Conservation (phyloP, 1,140 invertebrate genomes). For the Adelges cooleyi region DNA sequence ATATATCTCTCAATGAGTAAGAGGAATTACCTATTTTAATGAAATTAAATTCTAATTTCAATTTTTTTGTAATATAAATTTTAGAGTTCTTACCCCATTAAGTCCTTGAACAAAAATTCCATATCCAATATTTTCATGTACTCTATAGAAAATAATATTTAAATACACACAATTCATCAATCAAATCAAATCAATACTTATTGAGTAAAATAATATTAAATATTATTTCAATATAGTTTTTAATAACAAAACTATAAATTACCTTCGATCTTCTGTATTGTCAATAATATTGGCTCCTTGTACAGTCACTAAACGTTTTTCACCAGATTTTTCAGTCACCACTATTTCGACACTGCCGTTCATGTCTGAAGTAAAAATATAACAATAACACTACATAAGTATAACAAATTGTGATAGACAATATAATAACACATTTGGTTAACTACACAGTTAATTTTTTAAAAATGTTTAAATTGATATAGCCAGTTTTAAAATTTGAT, state of each 20-base stretch:
- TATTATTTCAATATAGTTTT: too few species aligned
- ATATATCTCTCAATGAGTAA: too few species aligned
- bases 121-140: slow-evolving; percentile 24
- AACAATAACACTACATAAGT: background rate
- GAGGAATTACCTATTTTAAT: too few species aligned
- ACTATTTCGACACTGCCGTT: slow-evolving; percentile 14
- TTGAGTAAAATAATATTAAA: too few species aligned
- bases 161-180: background rate
- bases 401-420: too few species aligned
- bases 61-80: too few species aligned
- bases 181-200: too few species aligned
- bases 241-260: background rate
- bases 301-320: slow-evolving; percentile 18
- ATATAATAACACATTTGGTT: too few species aligned
- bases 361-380: slow-evolving; percentile 3
- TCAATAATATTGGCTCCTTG: slow-evolving; percentile 14
- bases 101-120: slow-evolving; percentile 24
- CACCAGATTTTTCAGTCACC: slow-evolving; percentile 9
- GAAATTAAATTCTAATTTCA: too few species aligned
- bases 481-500: too few species aligned
- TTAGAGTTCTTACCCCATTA: slow-evolving; percentile 5
- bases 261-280: slow-evolving; percentile 11
- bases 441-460: too few species aligned
- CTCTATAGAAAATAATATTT: background rate
- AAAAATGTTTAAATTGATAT: too few species aligned